Evolutionary conservation across 1,140 invertebrate species (phyloP).

Genomic region (Anastrepha ludens): DNA sequence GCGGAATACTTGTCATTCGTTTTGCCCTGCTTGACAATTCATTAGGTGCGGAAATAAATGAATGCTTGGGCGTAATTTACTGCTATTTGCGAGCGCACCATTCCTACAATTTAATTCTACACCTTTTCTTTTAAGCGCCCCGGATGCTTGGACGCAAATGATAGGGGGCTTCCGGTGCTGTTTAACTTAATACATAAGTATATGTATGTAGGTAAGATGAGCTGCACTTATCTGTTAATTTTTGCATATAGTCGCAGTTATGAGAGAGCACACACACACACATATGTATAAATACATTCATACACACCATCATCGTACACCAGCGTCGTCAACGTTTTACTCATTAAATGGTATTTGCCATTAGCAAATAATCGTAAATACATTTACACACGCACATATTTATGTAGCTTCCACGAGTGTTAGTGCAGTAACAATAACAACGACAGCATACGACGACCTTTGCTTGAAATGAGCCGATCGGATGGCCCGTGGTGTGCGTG

Average conservation of each 20-base stretch:
- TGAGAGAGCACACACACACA: not conserved
- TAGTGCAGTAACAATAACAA: constrained; percentile 13
- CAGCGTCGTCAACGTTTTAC: not conserved
- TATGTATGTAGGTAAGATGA: too few relatives aligned
- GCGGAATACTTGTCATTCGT: constrained; percentile 9
- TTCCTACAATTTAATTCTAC: not conserved
- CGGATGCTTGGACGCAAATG: too few relatives aligned
- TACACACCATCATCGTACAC: not conserved
- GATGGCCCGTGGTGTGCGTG: not conserved
- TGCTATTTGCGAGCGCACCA: not conserved
- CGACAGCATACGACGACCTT: not conserved
- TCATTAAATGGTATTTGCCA: not conserved
- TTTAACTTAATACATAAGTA: too few relatives aligned
- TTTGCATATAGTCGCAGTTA: not conserved
- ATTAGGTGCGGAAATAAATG: constrained; percentile 45
- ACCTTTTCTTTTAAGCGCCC: not conserved
- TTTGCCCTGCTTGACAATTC: constrained; percentile 28
- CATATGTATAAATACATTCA: not conserved
- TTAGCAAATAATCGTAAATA: constrained; percentile 38
- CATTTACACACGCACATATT: not conserved
- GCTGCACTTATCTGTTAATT: not conserved
- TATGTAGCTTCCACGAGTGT: not conserved
- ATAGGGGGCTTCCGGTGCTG: too few relatives aligned
- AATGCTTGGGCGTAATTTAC: constrained; percentile 19
- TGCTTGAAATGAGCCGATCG: not conserved